phyloP scores from a whole-genome alignment of 2,113 vertebrate species.

The Enhydra lutris region DNA sequence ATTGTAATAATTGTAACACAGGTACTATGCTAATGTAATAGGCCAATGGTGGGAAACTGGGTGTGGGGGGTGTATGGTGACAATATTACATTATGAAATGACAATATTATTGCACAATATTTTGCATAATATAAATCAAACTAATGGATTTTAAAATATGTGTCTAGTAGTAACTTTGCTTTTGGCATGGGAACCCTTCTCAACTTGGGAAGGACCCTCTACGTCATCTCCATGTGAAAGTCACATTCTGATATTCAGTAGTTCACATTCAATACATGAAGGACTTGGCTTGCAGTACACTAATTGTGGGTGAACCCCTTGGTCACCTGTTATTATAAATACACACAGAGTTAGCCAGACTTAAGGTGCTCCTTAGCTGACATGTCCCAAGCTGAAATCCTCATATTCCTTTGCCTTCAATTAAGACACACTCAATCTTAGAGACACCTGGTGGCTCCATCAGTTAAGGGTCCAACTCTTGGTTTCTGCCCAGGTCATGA shows the following conservation, averaged over 20 bases:
- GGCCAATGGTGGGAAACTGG: not conserved
- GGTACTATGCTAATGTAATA: not conserved
- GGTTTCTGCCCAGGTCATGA: not conserved
- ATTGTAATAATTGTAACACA: not conserved
- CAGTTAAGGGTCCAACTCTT: not conserved
- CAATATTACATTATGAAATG: not conserved
- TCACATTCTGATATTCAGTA: rapidly evolving
- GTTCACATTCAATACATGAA: not conserved
- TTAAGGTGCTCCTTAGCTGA: too few species aligned
- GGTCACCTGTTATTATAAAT: not conserved
- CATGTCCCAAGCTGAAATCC: not conserved
- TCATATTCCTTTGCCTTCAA: not conserved
- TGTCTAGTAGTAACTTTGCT: not conserved
- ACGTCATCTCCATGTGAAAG: rapidly evolving
- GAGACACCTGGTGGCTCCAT: not conserved
- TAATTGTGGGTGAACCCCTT: not conserved
- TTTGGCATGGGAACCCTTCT: not conserved
- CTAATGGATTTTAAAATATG: not conserved
- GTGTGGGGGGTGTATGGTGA: not conserved
- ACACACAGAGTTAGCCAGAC: not conserved
- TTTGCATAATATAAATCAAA: not conserved
- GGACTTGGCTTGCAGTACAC: not conserved
- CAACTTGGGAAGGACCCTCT: rapidly evolving
- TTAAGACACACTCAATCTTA: not conserved
- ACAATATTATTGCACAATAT: not conserved